Evolutionary conservation across 2,888 invertebrate genomes (phyloP), one percentile per base, ranked within the genome.

Genomic region (Bombylius discolor): DNA sequence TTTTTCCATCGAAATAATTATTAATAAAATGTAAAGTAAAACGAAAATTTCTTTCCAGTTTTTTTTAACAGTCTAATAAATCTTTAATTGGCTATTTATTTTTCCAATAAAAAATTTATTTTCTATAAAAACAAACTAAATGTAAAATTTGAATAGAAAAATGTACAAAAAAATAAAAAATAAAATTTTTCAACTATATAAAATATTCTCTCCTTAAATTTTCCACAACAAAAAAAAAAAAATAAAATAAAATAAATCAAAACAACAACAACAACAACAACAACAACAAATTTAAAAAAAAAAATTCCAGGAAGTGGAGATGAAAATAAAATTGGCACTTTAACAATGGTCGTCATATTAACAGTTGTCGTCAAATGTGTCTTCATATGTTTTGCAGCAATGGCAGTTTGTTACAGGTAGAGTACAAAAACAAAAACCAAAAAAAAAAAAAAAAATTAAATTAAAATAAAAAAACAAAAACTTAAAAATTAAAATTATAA

Each of bases 351-450:
- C 80, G 81, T 91, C 81, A 86, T 92, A 79, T 85, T 92, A 82
- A 88, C 91, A 77, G 85, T 85, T 77, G 89, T 89, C 79, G 90
- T 92, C 78, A 90, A 87, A 77, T 85, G 85, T 77, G 91, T 92
- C 85, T 92, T 92, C 89, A 85, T 91, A 84, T 87, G 87, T 84
- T 92, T 92, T 84, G 89, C 92, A 79, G 83, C 89, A 80, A 82
- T 89, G 84, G 92, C 92, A 77, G 87, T 88, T 83, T 91, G 91
- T 84, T 92, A 90, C 90, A 92, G 92, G 92, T 92, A 84, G 73
- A 71, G 73, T 72, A 72, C 48, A 49, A 44, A 44, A 70, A 70
- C 69, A 70, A 70, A 64, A 51, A 57, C 46, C 11, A 42, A 14
- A 39, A 14, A 42, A 5, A 39, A 14, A 42, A 5, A 39, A 36